Evolutionary conservation across 2,113 vertebrate genomes (phyloP), one percentile per base, ranked within the genome.

Genomic region (Psilopsiagon aurifrons): DNA sequence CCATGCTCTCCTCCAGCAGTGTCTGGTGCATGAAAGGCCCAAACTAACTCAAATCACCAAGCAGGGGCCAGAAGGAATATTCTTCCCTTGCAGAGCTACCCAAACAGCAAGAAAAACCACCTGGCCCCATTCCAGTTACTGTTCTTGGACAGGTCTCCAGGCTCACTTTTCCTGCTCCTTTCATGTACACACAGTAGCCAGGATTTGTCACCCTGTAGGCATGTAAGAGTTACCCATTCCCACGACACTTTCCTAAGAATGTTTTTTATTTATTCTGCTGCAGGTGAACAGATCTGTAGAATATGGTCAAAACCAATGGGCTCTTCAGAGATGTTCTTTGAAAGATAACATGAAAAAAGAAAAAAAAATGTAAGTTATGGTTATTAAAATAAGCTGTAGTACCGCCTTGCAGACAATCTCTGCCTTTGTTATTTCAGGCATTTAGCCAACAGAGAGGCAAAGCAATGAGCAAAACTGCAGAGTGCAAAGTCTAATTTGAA

Each of bases 321-420:
- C 49, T 76, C 69, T 89, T 87, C 62, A 39, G 69, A 75, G 66
- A 7, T 55, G 86, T 93, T 69, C 46, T 33, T 52, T 37, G 9
- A 12, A 15, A n/a, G 31, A 51, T 20, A 4, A 25, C 24, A 33
- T 35, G 23, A 7, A 47, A 66, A 62, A 54, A 66, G 13, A 49
- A 67, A 70, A 17, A 17, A 73, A 69, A 7, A 1, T 13, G 33
- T 83, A 66, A 93, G 47, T 88, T 92, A 91, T 46, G 22, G 43
- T 88, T 92, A 94, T 94, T 94, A 93, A 95, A 96, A 93, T 95
- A 93, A 95, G 90, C 86, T 69, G 73, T 88, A 95, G 66, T 71
- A 57, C 83, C 69, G 73, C 82, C 54, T 92, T 91, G 83, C 83
- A 95, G 74, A 88, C 66, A 47, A 39, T 64, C 77, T 81, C 86